Evolutionary conservation across 2,888 invertebrate genomes (phyloP).

Genomic region (Xestia xanthographa): DNA sequence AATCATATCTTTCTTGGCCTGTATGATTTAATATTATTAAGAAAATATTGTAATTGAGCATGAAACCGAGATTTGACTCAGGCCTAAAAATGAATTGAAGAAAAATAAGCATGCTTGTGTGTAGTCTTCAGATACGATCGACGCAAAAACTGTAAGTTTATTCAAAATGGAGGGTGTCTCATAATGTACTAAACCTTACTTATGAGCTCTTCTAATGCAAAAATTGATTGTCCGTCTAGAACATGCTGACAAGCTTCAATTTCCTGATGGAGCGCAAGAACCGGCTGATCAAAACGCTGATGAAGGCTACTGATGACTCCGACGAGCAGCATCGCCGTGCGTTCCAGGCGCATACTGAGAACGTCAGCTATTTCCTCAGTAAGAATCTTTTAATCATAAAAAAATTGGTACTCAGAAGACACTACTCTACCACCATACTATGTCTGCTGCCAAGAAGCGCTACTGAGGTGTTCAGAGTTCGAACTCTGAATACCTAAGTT

Average conservation of each 20-base stretch:
- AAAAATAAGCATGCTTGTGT: background rate
- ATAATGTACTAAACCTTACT: background rate
- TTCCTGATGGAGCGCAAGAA: constrained; percentile 93
- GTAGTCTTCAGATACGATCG: background rate
- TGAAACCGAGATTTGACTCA: background rate
- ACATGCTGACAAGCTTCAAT: constrained; percentile 91
- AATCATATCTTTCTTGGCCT: background rate
- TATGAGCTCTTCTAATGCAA: background rate
- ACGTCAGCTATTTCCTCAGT: constrained; percentile 93
- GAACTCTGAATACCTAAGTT: no score
- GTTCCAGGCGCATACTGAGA: constrained; percentile 93
- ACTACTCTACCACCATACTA: background rate
- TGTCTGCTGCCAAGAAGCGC: background rate
- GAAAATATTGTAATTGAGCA: constrained; percentile 15
- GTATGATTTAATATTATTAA: constrained; percentile 5
- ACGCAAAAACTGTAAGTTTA: background rate
- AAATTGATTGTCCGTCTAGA: constrained; percentile 72
- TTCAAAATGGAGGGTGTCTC: background rate
- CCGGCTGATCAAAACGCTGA: constrained; percentile 91
- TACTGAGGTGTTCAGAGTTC: no score
- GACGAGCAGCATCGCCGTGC: constrained; percentile 94
- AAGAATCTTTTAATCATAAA: constrained; percentile 60
- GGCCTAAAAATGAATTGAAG: background rate
- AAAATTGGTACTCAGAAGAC: background rate
- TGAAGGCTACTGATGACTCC: constrained; percentile 92